Conservation (phyloP, 2,113 vertebrate species). For the Sinocyclocheilus maitianheensis region DNA sequence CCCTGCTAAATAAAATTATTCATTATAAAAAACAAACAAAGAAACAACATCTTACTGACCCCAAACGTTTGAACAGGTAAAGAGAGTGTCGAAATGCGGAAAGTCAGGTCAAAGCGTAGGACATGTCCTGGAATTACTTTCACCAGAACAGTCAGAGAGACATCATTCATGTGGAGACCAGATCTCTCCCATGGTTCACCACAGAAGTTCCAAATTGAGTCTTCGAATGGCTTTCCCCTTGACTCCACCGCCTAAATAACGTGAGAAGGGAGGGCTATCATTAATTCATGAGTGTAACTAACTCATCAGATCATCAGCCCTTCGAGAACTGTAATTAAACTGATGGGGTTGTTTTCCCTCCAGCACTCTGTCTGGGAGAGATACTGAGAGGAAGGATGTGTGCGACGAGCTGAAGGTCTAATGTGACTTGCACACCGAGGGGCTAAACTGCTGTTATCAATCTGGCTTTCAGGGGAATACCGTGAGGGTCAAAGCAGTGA, state of each 20-base stretch:
- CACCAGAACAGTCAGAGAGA: background rate
- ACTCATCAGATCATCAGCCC: slow-evolving; percentile 44
- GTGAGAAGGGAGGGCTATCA: slow-evolving; percentile 29
- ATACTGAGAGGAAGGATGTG: slow-evolving; percentile 16
- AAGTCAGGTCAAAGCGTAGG: background rate
- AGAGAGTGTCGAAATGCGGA: background rate
- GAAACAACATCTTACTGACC: no score
- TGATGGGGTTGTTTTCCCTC: slow-evolving; percentile 44
- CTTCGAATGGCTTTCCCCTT: slow-evolving; percentile 35
- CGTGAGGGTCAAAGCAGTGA: slow-evolving; percentile 8
- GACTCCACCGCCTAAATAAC: slow-evolving; percentile 33
- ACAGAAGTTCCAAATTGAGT: slow-evolving; percentile 44
- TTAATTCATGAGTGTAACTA: slow-evolving; percentile 51
- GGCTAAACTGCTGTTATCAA: slow-evolving; percentile 47
- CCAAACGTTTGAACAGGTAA: no score
- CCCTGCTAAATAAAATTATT: background rate
- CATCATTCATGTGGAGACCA: background rate
- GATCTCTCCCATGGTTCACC: slow-evolving; percentile 12
- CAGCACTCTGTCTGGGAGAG: slow-evolving; percentile 32
- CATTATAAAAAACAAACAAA: background rate
- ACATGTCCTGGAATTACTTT: background rate
- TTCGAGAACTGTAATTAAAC: slow-evolving; percentile 49
- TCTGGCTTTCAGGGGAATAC: slow-evolving; percentile 35
- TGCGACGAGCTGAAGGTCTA: slow-evolving; percentile 33
- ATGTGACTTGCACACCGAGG: slow-evolving; percentile 3